Conservation (phyloP, 2,888 invertebrate species). For the Tenthredo livida region DNA sequence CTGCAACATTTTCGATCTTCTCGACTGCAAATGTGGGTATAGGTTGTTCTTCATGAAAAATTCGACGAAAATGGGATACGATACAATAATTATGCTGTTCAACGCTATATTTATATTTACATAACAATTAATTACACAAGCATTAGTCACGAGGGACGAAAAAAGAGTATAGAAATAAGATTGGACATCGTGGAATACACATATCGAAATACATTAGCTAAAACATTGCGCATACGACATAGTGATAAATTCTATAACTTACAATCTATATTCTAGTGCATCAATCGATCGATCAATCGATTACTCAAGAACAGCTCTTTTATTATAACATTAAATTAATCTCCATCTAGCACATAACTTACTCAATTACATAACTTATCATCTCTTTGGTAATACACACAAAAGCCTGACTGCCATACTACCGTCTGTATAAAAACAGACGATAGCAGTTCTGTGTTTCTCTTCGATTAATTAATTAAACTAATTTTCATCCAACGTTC, state of each 20-base stretch:
- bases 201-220: too few relatives aligned
- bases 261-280: neutral
- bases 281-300: neutral
- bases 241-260: neutral
- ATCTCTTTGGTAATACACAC: constrained; percentile 54
- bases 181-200: too few relatives aligned
- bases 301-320: neutral
- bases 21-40: too few relatives aligned
- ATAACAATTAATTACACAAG: constrained; percentile 1
- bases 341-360: constrained; percentile 1
- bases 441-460: constrained; percentile 33
- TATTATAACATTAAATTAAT: constrained; percentile 15
- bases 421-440: neutral
- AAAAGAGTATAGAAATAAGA: too few relatives aligned
- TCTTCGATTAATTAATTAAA: constrained; percentile 56
- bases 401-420: constrained; percentile 22
- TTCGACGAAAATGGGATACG: neutral
- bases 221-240: neutral
- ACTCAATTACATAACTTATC: neutral
- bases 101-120: constrained; percentile 8
- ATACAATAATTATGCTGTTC: neutral
- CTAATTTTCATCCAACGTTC: constrained; percentile 57
- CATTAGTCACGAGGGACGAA: neutral
- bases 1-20: too few relatives aligned
- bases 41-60: too few relatives aligned